Conservation (phyloP, 2,113 vertebrate genomes). For the Malurus alboscapulatus region DNA sequence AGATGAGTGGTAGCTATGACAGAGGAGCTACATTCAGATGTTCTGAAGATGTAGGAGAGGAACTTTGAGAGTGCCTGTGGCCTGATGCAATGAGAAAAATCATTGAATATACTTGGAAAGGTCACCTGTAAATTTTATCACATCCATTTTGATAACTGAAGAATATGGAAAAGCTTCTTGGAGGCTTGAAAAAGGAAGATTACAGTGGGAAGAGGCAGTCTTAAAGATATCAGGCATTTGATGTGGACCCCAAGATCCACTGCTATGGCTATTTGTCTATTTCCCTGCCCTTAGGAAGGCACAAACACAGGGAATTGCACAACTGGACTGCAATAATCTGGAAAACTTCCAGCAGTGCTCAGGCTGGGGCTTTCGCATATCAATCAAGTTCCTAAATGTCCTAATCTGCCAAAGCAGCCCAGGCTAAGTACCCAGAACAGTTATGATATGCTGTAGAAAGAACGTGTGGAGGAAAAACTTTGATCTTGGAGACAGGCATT, state of each 20-base stretch:
- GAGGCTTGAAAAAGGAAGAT: background rate
- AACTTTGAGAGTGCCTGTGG: background rate
- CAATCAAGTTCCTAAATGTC: background rate
- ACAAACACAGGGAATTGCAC: background rate
- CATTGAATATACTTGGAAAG: background rate
- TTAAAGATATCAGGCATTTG: accelerated
- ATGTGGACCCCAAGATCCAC: background rate
- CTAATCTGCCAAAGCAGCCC: background rate
- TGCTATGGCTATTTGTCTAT: background rate
- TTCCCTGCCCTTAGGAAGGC: background rate
- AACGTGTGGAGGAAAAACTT: accelerated
- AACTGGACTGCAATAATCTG: background rate
- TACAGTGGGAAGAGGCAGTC: background rate
- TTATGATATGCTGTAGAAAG: background rate
- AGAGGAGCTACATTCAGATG: background rate
- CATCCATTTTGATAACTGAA: background rate
- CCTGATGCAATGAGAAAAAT: background rate
- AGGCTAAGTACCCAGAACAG: no score
- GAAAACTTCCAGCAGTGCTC: background rate
- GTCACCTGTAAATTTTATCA: background rate
- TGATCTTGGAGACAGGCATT: background rate
- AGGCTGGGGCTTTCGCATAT: accelerated
- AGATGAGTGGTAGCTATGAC: background rate
- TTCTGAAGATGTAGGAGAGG: background rate
- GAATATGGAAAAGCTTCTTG: background rate